phyloP scores from a whole-genome alignment of 2,888 invertebrate species.

The Orthosia incerta region DNA sequence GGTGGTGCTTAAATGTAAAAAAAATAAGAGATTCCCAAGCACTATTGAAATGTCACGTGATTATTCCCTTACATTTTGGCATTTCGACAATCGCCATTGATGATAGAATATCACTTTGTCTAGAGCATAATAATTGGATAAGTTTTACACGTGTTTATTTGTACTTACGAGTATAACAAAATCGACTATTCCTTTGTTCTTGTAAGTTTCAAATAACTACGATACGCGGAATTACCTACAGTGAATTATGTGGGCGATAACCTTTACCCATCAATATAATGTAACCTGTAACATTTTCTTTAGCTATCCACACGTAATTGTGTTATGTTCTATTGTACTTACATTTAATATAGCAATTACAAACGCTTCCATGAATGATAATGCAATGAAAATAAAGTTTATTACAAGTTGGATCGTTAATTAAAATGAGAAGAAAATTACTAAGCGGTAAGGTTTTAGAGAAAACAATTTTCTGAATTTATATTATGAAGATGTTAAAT shows the following conservation, averaged over 20 bases:
- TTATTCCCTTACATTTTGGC: too few species aligned
- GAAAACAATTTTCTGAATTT: background rate
- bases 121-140: too few species aligned
- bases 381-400: background rate
- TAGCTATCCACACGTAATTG: background rate
- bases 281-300: constrained; percentile 1
- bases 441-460: background rate
- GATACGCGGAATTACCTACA: background rate
- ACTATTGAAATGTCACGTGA: too few species aligned
- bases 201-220: constrained; percentile 3
- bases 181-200: background rate
- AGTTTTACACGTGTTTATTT: too few species aligned
- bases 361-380: background rate
- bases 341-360: background rate
- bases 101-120: too few species aligned
- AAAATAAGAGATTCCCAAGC: too few species aligned
- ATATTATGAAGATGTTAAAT: too few species aligned
- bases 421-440: background rate
- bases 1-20: too few species aligned
- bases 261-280: background rate
- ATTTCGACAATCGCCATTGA: too few species aligned
- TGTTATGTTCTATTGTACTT: background rate
- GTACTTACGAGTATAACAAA: background rate
- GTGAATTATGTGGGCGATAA: background rate
- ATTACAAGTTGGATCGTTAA: background rate